Evolutionary conservation across 2,797 vertebrate species (phyloP).

Genomic region (Pyrocephalus nanus): DNA sequence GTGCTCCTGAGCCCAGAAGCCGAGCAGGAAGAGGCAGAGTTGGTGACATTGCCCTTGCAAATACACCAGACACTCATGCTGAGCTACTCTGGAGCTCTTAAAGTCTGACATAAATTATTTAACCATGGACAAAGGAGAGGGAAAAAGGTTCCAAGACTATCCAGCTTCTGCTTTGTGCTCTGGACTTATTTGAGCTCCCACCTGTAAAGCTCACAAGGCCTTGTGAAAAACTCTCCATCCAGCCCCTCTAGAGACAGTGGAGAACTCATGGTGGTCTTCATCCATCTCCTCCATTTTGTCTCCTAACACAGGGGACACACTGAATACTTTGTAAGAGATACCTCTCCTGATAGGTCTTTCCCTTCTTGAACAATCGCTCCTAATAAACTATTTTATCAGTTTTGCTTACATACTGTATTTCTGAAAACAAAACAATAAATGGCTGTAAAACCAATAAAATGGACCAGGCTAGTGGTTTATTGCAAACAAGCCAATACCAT

Average conservation of each 20-base stretch:
- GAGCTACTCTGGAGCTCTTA: neutral
- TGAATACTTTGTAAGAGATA: neutral
- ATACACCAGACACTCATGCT: neutral
- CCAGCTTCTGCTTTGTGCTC: neutral
- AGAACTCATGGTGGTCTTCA: neutral
- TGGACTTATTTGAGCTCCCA: neutral
- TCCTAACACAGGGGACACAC: neutral
- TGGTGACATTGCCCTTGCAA: neutral
- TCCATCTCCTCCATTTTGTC: neutral
- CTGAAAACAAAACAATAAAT: conserved; percentile 67
- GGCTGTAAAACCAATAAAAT: conserved; percentile 66
- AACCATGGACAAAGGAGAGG: neutral
- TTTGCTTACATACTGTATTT: conserved; percentile 64
- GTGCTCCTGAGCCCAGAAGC: neutral
- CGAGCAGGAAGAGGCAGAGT: neutral
- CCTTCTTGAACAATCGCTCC: conserved; percentile 38
- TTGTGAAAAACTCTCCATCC: neutral
- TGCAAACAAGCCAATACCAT: conserved; percentile 66
- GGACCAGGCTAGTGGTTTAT: conserved; percentile 43
- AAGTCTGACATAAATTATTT: neutral
- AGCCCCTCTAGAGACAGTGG: neutral
- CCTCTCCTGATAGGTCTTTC: neutral
- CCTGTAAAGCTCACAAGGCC: neutral
- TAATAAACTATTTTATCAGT: conserved; percentile 54
- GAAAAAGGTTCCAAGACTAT: neutral